phyloP scores from a whole-genome alignment of 1,140 invertebrate species.

The Drosophila watanabei region DNA sequence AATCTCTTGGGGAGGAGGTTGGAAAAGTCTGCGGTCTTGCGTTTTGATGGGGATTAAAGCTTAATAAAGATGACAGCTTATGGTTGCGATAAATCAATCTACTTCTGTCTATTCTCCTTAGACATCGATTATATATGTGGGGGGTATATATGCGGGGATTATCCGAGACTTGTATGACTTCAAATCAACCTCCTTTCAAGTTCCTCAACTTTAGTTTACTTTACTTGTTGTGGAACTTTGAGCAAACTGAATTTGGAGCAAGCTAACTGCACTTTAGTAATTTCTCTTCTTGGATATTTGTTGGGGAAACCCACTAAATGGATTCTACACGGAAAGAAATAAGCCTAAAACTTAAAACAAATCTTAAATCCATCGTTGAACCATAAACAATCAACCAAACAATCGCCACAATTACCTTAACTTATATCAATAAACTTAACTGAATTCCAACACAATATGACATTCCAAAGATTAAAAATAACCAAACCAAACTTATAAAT shows the following conservation, averaged over 20 bases:
- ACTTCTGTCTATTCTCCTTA: neutral
- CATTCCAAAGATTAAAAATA: neutral
- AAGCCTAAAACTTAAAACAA: no score
- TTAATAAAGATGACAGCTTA: conserved; percentile 35
- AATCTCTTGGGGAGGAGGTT: neutral
- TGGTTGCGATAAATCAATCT: conserved; percentile 32
- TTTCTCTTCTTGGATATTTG: conserved; percentile 10
- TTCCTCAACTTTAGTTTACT: conserved; percentile 17
- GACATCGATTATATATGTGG: conserved; percentile 8
- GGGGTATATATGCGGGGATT: conserved; percentile 3
- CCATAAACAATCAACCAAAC: neutral
- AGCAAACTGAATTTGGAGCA: conserved; percentile 47
- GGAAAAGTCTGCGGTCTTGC: conserved; percentile 25
- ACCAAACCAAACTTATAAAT: neutral
- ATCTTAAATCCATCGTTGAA: neutral
- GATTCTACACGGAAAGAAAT: conserved; percentile 9
- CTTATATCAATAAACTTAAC: neutral
- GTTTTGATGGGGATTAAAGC: conserved; percentile 32
- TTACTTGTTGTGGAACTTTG: conserved; percentile 25
- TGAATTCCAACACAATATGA: neutral
- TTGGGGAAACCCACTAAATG: conserved; percentile 1
- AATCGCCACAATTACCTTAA: neutral
- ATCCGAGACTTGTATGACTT: conserved; percentile 37
- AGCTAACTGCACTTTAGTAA: conserved; percentile 26
- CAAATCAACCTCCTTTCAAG: conserved; percentile 31